Evolutionary conservation across 1,140 invertebrate species (phyloP).

Genomic region (Cataglyphis hispanica): DNA sequence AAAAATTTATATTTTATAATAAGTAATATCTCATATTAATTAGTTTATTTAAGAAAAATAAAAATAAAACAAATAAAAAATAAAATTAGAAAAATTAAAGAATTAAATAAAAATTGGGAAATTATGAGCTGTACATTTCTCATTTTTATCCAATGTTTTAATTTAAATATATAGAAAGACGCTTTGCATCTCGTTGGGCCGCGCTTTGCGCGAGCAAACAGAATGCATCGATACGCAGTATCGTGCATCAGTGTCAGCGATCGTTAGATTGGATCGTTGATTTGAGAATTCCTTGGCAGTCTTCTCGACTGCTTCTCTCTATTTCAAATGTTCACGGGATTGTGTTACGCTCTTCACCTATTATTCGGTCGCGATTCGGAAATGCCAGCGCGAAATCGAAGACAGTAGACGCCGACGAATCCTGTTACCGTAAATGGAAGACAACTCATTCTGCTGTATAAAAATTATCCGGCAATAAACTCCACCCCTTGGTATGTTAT

Average conservation of each 20-base stretch:
- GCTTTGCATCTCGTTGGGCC: not conserved
- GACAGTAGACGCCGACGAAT: slow-evolving; percentile 6
- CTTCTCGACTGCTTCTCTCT: not conserved
- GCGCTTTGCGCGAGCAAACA: not conserved
- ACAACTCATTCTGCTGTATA: not conserved
- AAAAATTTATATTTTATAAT: not conserved
- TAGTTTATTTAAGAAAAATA: not conserved
- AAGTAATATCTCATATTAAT: slow-evolving; percentile 5
- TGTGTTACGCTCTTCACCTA: slow-evolving; percentile 18
- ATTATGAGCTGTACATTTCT: not conserved
- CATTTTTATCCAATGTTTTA: not conserved
- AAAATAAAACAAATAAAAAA: not conserved
- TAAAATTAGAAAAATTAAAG: not conserved
- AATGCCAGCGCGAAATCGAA: slow-evolving; percentile 43
- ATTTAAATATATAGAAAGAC: not conserved
- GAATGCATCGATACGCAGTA: not conserved
- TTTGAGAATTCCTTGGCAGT: slow-evolving; percentile 57
- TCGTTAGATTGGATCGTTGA: slow-evolving; percentile 41
- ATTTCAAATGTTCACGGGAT: slow-evolving; percentile 41
- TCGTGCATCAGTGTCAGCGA: slow-evolving; percentile 43
- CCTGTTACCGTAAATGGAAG: not conserved
- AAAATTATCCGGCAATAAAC: not conserved
- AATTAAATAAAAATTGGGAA: not conserved
- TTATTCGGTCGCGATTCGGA: slow-evolving; percentile 20
- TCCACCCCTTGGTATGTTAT: not conserved